Evolutionary conservation across 92 coral and sea anemone genomes (phyloP).

Genomic region (Palythoa heliodiscus): DNA sequence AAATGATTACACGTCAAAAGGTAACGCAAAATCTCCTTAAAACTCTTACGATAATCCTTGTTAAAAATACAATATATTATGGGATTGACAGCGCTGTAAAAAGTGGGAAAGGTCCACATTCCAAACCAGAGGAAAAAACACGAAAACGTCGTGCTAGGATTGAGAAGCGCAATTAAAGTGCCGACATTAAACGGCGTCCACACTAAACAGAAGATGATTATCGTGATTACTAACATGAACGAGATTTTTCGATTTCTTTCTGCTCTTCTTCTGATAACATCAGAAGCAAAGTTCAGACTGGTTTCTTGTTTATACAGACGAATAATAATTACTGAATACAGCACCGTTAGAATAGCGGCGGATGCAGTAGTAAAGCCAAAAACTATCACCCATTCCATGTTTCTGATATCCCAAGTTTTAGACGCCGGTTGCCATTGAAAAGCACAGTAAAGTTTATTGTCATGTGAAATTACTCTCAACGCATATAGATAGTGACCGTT

Average conservation of each 20-base stretch:
- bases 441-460: background rate
- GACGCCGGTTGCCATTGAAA: background rate
- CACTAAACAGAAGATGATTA: background rate
- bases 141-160: background rate
- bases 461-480: background rate
- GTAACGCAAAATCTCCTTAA: background rate
- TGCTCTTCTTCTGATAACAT: background rate
- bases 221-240: background rate
- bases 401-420: background rate
- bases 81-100: background rate
- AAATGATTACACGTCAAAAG: background rate
- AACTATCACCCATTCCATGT: background rate
- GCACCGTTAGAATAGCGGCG: background rate
- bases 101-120: background rate
- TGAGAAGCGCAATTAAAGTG: background rate
- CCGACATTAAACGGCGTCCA: background rate
- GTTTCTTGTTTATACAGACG: slow-evolving; percentile 2
- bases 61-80: background rate
- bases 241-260: background rate
- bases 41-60: background rate
- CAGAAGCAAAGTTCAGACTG: background rate
- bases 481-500: background rate
- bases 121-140: slow-evolving; percentile 17
- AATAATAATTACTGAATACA: background rate
- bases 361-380: background rate